Percentiles rank a stretch among this genome's conserved stretches.
phyloP scores from a whole-genome alignment of 2,888 invertebrate genomes.

The Drosophila buzzatii region DNA sequence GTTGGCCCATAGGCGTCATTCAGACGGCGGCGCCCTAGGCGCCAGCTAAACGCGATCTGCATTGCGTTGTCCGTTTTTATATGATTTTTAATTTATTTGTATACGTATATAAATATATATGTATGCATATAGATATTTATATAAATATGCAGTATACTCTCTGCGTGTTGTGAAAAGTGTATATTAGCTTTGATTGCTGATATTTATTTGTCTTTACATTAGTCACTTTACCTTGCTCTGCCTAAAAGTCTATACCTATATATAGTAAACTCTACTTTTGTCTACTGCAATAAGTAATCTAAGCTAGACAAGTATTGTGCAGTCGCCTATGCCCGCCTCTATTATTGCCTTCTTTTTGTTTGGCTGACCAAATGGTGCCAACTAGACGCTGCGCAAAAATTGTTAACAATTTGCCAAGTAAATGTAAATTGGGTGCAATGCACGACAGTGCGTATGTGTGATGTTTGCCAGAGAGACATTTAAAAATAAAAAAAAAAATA shows the following conservation, averaged over 20 bases:
- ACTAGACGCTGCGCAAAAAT: slow-evolving; percentile 69
- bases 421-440: slow-evolving; percentile 64
- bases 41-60: slow-evolving; percentile 64
- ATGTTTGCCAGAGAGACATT: slow-evolving; percentile 39
- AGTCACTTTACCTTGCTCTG: no score
- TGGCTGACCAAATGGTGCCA: slow-evolving; percentile 76
- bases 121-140: slow-evolving; percentile 16
- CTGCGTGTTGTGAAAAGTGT: fast-evolving
- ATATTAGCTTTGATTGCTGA: neutral
- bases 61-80: slow-evolving; percentile 71
- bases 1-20: slow-evolving; percentile 63
- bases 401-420: slow-evolving; percentile 67
- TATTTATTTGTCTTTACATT: no score
- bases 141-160: neutral
- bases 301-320: neutral
- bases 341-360: slow-evolving; percentile 11
- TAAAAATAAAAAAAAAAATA: neutral
- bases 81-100: slow-evolving; percentile 78
- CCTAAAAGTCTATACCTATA: no score
- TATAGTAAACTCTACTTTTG: no score
- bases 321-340: neutral
- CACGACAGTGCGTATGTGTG: slow-evolving; percentile 65
- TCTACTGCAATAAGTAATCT: no score
- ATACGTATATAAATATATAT: slow-evolving; percentile 20
- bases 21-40: slow-evolving; percentile 60